phyloP scores from a whole-genome alignment of 2,888 invertebrate species.

The Melanostoma scalare region DNA sequence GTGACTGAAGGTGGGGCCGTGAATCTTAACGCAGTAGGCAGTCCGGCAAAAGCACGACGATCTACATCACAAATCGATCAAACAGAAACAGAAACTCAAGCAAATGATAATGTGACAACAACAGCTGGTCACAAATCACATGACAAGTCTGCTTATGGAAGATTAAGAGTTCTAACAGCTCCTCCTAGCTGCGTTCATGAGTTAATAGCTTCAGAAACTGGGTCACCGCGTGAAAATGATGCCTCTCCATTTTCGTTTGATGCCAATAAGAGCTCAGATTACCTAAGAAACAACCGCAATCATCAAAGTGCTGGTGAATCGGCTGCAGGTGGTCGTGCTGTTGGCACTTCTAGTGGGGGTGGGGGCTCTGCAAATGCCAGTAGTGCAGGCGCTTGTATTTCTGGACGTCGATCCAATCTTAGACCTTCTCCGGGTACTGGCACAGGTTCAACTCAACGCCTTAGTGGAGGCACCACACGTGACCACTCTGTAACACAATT shows the following conservation, averaged over 20 bases:
- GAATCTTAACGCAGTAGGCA: slow-evolving; percentile 57
- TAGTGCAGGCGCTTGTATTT: slow-evolving; percentile 69
- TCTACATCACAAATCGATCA: slow-evolving; percentile 75
- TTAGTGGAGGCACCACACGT: slow-evolving; percentile 83
- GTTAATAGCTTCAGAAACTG: slow-evolving; percentile 78
- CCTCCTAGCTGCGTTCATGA: slow-evolving; percentile 84
- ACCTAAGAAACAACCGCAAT: slow-evolving; percentile 51
- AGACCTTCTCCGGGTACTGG: slow-evolving; percentile 76
- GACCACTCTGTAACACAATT: slow-evolving; percentile 95
- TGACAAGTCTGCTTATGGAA: slow-evolving; percentile 88
- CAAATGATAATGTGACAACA: slow-evolving; percentile 66
- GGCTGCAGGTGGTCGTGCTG: slow-evolving; percentile 33
- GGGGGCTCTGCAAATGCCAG: slow-evolving; percentile 58
- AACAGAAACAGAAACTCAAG: slow-evolving; percentile 69
- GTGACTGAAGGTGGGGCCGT: slow-evolving; percentile 41
- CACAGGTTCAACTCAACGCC: slow-evolving; percentile 75
- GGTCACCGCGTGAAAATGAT: slow-evolving; percentile 76
- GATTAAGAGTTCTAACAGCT: slow-evolving; percentile 88
- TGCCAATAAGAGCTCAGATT: slow-evolving; percentile 62
- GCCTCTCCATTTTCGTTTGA: slow-evolving; percentile 77
- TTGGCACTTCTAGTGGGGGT: slow-evolving; percentile 57
- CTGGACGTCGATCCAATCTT: slow-evolving; percentile 80
- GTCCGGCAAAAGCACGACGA: slow-evolving; percentile 73
- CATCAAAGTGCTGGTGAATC: slow-evolving; percentile 60
- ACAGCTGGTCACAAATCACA: slow-evolving; percentile 75